phyloP scores from a whole-genome alignment of 2,888 invertebrate genomes.

The Epistrophella euchroma region DNA sequence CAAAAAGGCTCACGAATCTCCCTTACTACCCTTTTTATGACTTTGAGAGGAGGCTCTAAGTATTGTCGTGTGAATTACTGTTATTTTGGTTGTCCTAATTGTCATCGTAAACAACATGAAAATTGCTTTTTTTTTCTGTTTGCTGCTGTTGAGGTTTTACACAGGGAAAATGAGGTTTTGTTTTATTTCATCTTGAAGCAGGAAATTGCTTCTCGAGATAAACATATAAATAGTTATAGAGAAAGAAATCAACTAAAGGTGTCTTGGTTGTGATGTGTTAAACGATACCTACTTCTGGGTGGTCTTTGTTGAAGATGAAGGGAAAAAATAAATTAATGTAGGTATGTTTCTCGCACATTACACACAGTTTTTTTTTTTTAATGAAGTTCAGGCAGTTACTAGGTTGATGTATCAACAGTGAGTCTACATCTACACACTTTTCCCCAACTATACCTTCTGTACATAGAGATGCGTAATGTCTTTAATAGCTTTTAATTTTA shows the following conservation, averaged over 20 bases:
- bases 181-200: conserved; percentile 16
- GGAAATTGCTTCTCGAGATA: conserved; percentile 54
- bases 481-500: not conserved
- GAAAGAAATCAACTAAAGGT: conserved; percentile 20
- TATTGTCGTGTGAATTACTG: conserved; percentile 60
- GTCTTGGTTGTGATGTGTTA: conserved; percentile 1
- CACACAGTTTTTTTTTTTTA: not conserved
- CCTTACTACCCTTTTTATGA: conserved; percentile 11
- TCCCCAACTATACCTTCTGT: too few species aligned
- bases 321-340: not conserved
- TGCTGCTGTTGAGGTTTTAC: conserved; percentile 36
- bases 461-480: too few species aligned
- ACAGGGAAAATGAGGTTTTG: conserved; percentile 51
- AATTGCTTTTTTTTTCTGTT: conserved; percentile 5
- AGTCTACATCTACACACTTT: not conserved
- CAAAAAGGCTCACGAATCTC: not conserved
- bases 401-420: not conserved
- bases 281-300: conserved; percentile 10
- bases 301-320: conserved; percentile 8
- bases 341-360: not conserved
- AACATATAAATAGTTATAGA: conserved; percentile 2
- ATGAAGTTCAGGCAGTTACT: not conserved
- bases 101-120: conserved; percentile 57
- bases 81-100: conserved; percentile 65
- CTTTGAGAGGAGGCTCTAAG: not conserved